Evolutionary conservation across 2,113 vertebrate genomes (phyloP).

Genomic region (Ochotona princeps): DNA sequence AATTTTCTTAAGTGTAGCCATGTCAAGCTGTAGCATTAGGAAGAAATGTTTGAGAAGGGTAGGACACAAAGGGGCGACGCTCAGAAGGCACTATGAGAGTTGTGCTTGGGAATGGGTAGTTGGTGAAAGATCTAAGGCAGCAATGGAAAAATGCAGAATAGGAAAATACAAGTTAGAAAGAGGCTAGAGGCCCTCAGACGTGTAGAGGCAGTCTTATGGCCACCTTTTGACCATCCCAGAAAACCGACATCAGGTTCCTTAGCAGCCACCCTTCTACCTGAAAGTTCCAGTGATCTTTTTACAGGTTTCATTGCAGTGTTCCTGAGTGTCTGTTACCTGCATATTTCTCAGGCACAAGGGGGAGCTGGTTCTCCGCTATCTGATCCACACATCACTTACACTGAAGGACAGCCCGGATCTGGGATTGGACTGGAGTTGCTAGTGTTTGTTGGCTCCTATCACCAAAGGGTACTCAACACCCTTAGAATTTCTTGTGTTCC

Average conservation of each 20-base stretch:
- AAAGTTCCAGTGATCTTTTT: neutral
- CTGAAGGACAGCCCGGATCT: neutral
- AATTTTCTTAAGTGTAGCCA: neutral
- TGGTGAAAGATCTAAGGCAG: neutral
- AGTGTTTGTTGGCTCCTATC: neutral
- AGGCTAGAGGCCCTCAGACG: neutral
- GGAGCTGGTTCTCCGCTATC: constrained; percentile 32
- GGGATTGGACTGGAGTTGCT: neutral
- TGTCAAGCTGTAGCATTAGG: neutral
- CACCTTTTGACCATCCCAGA: neutral
- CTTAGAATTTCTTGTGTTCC: neutral
- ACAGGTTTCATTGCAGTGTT: neutral
- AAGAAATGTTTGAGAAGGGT: neutral
- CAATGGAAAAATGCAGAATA: neutral
- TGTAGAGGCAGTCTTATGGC: accelerated
- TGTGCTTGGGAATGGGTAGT: neutral
- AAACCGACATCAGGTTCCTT: neutral
- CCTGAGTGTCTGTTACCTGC: neutral
- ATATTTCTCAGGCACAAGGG: constrained; percentile 35
- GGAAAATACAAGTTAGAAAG: neutral
- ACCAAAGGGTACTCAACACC: neutral
- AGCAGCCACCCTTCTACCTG: neutral
- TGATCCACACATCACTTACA: neutral
- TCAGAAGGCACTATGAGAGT: neutral
- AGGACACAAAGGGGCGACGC: neutral